phyloP scores from a whole-genome alignment of 2,797 vertebrate genomes.

The Sebastes dallii region DNA sequence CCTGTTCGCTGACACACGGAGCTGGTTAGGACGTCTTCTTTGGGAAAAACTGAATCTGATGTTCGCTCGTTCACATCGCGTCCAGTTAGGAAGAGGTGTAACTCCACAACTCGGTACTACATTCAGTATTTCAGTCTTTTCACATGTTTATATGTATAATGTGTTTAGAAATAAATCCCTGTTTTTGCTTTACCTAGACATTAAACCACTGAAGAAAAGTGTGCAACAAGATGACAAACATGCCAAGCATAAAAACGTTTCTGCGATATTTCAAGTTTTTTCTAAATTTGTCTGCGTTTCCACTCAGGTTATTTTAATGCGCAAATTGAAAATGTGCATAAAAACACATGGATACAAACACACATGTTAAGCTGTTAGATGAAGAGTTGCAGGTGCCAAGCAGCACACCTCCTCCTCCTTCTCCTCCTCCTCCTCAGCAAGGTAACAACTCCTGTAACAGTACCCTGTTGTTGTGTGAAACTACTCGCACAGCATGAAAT shows the following conservation, averaged over 20 bases:
- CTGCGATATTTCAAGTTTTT: no score
- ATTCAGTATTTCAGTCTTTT: background rate
- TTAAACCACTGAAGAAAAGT: no score
- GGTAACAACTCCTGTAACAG: background rate
- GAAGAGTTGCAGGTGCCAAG: background rate
- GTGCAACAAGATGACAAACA: no score
- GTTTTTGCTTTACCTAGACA: background rate
- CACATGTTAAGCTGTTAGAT: background rate
- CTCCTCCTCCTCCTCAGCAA: background rate
- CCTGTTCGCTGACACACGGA: no score
- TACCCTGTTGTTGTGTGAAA: background rate
- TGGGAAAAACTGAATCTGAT: no score
- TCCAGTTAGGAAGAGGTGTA: no score
- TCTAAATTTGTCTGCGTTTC: background rate
- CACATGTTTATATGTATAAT: background rate
- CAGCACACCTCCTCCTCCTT: background rate
- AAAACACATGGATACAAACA: background rate
- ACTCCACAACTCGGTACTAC: background rate
- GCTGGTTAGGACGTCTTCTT: no score
- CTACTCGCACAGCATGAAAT: background rate
- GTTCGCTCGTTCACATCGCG: no score
- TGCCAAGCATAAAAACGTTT: background rate
- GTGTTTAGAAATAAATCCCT: background rate
- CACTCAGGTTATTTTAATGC: background rate
- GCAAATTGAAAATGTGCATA: background rate